Conservation (phyloP, 2,888 invertebrate species). For the Corythucha ciliata region DNA sequence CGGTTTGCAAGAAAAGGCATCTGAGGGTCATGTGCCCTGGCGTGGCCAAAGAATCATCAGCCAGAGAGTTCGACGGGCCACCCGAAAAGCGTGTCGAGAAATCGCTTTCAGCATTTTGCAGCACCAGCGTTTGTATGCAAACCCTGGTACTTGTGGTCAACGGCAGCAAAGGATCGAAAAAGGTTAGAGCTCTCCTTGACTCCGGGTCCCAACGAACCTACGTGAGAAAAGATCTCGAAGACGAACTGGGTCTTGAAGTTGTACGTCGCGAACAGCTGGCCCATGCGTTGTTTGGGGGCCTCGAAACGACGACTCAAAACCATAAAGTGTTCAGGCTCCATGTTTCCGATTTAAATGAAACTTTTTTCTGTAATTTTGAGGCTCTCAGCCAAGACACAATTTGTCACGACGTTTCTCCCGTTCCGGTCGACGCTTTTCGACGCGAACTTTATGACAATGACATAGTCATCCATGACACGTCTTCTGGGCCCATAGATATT, state of each 20-base stretch:
- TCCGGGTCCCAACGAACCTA: conserved; percentile 11
- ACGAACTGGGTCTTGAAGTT: neutral
- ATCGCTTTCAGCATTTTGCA: neutral
- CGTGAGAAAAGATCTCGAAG: neutral
- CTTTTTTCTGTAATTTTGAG: neutral
- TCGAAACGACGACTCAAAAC: neutral
- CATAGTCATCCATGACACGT: neutral
- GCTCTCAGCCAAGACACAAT: conserved; percentile 6
- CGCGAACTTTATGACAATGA: neutral
- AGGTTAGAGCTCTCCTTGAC: conserved; percentile 6
- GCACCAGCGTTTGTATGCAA: neutral
- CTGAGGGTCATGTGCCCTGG: conserved; percentile 3
- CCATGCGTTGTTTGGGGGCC: conserved; percentile 17
- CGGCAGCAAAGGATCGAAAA: neutral
- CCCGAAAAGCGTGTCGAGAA: too few relatives aligned
- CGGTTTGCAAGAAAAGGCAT: conserved; percentile 1
- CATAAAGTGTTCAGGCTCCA: conserved; percentile 4
- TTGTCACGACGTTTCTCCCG: neutral
- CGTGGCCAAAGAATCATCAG: too few relatives aligned
- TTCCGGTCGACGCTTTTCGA: neutral
- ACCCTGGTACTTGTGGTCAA: conserved; percentile 3
- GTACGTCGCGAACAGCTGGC: neutral
- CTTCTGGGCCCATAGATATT: conserved; percentile 1
- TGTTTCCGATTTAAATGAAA: neutral
- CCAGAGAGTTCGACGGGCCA: too few relatives aligned